Conservation (phyloP, 2,888 invertebrate species). For the Apantesis nais region DNA sequence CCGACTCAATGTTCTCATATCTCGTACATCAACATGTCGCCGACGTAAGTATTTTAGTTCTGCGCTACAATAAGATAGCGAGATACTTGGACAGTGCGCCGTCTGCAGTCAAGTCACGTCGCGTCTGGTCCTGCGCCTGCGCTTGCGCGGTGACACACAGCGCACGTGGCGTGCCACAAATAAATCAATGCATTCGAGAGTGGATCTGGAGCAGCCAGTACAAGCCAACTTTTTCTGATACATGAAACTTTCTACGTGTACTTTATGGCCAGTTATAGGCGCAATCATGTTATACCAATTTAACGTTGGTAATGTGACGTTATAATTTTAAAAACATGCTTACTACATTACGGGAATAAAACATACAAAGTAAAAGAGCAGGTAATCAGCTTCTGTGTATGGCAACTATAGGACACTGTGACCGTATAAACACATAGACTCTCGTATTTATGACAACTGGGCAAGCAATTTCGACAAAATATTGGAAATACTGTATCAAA, state of each 20-base stretch:
- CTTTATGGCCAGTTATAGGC: neutral
- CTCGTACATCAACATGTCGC: neutral
- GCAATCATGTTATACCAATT: neutral
- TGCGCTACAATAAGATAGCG: neutral
- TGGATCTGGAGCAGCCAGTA: constrained; percentile 9
- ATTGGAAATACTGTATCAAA: too few relatives aligned
- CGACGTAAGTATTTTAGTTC: neutral
- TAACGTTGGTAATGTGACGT: neutral
- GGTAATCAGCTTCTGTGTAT: neutral
- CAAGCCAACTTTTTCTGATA: constrained; percentile 1
- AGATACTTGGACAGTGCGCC: neutral
- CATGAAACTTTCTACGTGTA: constrained; percentile 12
- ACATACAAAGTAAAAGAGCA: neutral
- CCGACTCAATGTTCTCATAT: neutral
- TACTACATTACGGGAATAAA: neutral
- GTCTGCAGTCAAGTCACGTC: neutral
- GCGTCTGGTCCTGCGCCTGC: neutral
- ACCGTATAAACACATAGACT: too few relatives aligned
- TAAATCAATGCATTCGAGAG: constrained; percentile 14
- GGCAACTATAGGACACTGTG: too few relatives aligned
- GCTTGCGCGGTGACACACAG: constrained; percentile 1
- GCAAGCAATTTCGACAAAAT: too few relatives aligned
- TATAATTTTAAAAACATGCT: neutral
- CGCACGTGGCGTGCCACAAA: constrained; percentile 11
- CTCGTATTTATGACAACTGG: too few relatives aligned